These are phyloP conservation scores for Leptopilina myrica DNA, from an alignment of 2,888 invertebrate species.

Conservation along the genomic window DNA sequence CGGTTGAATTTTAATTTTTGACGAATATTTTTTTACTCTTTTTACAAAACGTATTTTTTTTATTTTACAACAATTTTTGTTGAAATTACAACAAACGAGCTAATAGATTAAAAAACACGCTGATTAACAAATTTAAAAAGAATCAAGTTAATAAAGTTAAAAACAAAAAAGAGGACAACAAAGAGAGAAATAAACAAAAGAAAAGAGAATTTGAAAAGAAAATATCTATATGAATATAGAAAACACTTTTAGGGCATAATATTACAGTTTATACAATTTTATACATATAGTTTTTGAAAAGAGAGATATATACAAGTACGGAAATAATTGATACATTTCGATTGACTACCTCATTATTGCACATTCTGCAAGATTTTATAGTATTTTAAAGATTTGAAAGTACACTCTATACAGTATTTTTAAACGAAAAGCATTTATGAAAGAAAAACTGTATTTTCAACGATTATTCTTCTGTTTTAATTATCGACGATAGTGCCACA, in stretches of 20 bases:
- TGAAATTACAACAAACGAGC: background rate
- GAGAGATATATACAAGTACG: background rate
- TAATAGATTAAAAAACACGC: background rate
- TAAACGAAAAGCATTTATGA: background rate
- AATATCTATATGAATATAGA: background rate
- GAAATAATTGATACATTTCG: background rate
- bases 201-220: no score
- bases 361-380: background rate
- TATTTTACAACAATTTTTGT: no score
- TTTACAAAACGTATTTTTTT: background rate
- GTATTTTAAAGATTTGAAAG: background rate
- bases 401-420: background rate
- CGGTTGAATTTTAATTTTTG: background rate
- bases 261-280: background rate
- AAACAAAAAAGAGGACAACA: no score
- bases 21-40: background rate
- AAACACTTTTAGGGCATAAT: background rate
- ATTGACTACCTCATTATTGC: background rate
- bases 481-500: background rate
- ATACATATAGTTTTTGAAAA: background rate
- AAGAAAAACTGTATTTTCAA: background rate
- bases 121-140: no score
- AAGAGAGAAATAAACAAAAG: no score
- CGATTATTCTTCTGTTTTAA: background rate
- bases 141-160: no score